phyloP scores from a whole-genome alignment of 2,888 invertebrate genomes.

The Colletes collaris region DNA sequence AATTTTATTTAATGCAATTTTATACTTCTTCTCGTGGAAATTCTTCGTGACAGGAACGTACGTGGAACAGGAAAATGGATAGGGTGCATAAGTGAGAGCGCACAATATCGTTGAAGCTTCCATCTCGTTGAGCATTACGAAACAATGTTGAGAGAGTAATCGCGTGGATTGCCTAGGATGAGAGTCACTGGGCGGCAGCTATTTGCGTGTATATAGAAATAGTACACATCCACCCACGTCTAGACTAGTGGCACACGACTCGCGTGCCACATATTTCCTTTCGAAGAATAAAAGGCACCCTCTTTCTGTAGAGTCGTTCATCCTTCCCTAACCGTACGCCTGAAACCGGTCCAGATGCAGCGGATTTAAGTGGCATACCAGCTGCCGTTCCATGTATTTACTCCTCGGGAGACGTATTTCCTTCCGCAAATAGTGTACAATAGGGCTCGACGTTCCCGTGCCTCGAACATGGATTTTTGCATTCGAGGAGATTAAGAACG shows the following conservation, averaged over 20 bases:
- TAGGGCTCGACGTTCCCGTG: neutral
- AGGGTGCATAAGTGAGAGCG: too few species aligned
- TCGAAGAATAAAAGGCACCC: constrained; percentile 45
- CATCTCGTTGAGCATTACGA: too few species aligned
- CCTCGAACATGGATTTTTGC: neutral
- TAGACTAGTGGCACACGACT: constrained; percentile 55
- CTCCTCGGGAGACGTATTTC: constrained; percentile 35
- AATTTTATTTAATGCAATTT: too few species aligned
- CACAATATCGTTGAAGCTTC: too few species aligned
- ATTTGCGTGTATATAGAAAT: constrained; percentile 48
- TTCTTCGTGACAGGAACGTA: too few species aligned
- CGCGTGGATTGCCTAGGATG: neutral
- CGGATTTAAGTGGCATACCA: constrained; percentile 66
- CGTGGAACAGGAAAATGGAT: too few species aligned
- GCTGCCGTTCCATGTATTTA: constrained; percentile 45
- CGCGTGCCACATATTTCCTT: constrained; percentile 60
- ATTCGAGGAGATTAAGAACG: neutral
- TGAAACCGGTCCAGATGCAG: constrained; percentile 65
- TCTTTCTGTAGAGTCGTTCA: constrained; percentile 49
- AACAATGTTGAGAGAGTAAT: too few species aligned
- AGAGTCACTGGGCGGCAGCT: constrained; percentile 46
- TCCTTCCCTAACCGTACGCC: constrained; percentile 44
- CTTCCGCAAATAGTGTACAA: constrained; percentile 33
- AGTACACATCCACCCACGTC: constrained; percentile 47
- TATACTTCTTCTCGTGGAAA: too few species aligned